A percentile compares a stretch with the other conserved stretches of the same genome.
Conservation (phyloP, 1,140 invertebrate species). For the Xylocopa sonorina region DNA sequence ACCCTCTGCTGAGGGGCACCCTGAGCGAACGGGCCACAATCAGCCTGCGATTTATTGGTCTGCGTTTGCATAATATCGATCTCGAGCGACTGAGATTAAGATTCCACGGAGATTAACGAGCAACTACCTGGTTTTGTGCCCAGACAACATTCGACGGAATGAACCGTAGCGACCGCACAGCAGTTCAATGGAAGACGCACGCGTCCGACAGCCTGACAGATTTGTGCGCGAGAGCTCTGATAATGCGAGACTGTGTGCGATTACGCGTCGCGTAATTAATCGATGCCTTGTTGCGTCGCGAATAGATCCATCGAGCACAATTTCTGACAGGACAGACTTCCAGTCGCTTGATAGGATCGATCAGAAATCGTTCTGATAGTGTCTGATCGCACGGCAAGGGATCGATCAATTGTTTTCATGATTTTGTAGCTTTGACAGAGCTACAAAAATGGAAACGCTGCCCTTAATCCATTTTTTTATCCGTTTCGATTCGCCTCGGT, state of each 20-base stretch:
- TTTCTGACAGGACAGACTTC: not conserved
- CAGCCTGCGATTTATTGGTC: slow-evolving; percentile 56
- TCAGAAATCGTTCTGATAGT: not conserved
- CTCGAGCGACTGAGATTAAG: slow-evolving; percentile 72
- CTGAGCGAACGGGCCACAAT: slow-evolving; percentile 8
- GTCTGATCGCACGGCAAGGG: too few species aligned
- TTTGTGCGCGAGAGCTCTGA: not conserved
- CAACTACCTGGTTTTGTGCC: slow-evolving; percentile 9
- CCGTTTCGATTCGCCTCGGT: too few species aligned
- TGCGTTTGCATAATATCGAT: slow-evolving; percentile 74
- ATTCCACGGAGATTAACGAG: slow-evolving; percentile 73
- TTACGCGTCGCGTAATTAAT: slow-evolving; percentile 30
- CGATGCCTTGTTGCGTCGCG: slow-evolving; percentile 12
- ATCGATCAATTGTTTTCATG: too few species aligned
- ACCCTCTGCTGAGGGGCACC: too few species aligned
- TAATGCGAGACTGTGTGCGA: slow-evolving; percentile 22
- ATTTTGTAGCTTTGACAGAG: too few species aligned
- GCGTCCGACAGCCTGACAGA: slow-evolving; percentile 39
- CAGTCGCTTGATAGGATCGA: not conserved
- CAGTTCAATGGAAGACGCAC: slow-evolving; percentile 12
- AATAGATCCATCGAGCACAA: slow-evolving; percentile 5
- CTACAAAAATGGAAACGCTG: too few species aligned
- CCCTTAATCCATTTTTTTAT: too few species aligned
- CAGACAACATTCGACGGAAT: too few species aligned
- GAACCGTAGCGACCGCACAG: too few species aligned